phyloP scores from a whole-genome alignment of 2,113 vertebrate genomes.

The Lepisosteus oculatus region DNA sequence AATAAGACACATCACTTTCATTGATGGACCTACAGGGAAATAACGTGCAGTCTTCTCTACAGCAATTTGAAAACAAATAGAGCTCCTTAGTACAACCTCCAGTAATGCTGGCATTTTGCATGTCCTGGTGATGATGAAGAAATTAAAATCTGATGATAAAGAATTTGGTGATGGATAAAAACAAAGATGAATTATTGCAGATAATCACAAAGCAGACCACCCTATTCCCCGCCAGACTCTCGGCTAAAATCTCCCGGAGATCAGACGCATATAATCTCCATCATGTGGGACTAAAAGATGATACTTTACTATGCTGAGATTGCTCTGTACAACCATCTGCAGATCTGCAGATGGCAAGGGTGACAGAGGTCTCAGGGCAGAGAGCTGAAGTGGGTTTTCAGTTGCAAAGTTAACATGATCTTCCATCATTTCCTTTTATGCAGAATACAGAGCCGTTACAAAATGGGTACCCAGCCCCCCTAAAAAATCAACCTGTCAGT shows the following conservation, averaged over 20 bases:
- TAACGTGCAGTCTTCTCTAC: too few species aligned
- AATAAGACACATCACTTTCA: too few species aligned
- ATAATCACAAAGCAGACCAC: constrained; percentile 30
- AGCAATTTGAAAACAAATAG: too few species aligned
- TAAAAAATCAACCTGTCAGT: too few species aligned
- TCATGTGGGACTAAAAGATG: constrained; percentile 41
- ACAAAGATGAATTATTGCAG: not conserved
- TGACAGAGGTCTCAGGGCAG: constrained; percentile 13
- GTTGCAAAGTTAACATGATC: constrained; percentile 42
- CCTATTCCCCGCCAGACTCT: constrained; percentile 32
- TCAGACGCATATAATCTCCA: constrained; percentile 62
- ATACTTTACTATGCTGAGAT: constrained; percentile 46
- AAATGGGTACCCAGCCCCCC: not conserved
- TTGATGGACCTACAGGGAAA: too few species aligned
- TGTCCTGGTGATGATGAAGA: too few species aligned
- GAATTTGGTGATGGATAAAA: too few species aligned
- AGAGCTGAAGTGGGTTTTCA: constrained; percentile 35
- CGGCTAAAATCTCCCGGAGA: constrained; percentile 48
- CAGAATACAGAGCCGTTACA: constrained; percentile 14
- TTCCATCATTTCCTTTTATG: constrained; percentile 15
- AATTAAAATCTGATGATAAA: too few species aligned
- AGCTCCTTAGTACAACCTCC: too few species aligned
- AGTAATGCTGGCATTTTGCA: too few species aligned
- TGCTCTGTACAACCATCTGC: constrained; percentile 52
- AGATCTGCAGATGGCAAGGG: constrained; percentile 54